A percentile compares a stretch with the other conserved stretches of the same genome.
Conservation (phyloP, 2,888 invertebrate species). For the Synergus laeviventris region DNA sequence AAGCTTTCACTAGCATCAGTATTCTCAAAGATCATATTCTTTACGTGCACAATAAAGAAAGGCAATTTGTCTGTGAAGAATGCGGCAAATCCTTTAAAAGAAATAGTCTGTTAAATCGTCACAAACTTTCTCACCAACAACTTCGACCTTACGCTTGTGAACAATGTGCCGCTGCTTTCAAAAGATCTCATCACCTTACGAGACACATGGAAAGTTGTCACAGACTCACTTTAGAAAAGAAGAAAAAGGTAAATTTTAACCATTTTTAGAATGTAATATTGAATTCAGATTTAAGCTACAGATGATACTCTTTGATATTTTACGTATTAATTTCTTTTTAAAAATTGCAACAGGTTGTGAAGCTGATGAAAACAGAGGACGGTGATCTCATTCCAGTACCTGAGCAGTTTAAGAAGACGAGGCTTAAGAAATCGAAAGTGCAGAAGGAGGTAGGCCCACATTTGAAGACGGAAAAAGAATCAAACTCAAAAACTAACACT, state of each 20-base stretch:
- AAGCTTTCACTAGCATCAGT: slow-evolving; percentile 69
- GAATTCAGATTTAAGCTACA: too few relatives aligned
- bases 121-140: slow-evolving; percentile 71
- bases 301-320: neutral
- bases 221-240: slow-evolving; percentile 64
- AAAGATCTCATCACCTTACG: slow-evolving; percentile 70
- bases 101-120: slow-evolving; percentile 71
- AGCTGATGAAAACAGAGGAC: slow-evolving; percentile 66
- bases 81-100: slow-evolving; percentile 73
- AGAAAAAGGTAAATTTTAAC: slow-evolving; percentile 59
- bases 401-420: slow-evolving; percentile 58
- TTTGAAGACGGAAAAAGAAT: neutral
- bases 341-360: slow-evolving; percentile 57
- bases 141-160: slow-evolving; percentile 69
- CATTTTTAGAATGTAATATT: too few relatives aligned
- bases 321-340: slow-evolving; percentile 3
- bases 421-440: slow-evolving; percentile 52
- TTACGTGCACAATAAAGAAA: slow-evolving; percentile 69
- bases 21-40: slow-evolving; percentile 72
- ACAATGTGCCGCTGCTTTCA: slow-evolving; percentile 69
- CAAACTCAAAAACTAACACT: neutral
- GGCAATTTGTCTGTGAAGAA: slow-evolving; percentile 69
- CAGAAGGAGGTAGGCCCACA: neutral
- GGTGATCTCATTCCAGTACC: slow-evolving; percentile 66
- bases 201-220: slow-evolving; percentile 71